A percentile compares a stretch with the other conserved stretches of the same genome.
These are phyloP conservation scores for Ectropis grisescens DNA, from an alignment of 1,140 invertebrate species.

Conservation along the genomic window DNA sequence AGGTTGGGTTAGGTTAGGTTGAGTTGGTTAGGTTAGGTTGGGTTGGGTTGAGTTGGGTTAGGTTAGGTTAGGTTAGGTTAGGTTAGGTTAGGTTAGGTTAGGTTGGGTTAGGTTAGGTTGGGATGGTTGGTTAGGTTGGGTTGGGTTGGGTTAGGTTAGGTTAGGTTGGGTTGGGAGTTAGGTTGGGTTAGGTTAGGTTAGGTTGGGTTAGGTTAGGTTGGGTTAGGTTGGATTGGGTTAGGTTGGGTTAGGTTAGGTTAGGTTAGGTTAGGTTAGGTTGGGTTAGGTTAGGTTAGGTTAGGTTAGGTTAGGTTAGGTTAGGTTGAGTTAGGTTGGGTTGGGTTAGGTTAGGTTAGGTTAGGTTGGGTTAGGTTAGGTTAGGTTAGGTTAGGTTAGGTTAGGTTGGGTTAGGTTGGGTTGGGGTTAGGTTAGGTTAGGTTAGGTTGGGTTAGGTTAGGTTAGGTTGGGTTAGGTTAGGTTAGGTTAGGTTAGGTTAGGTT, in stretches of 20 bases:
- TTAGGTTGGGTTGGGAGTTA: conserved; percentile 16
- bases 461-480: conserved; percentile 27
- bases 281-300: conserved; percentile 28
- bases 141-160: conserved; percentile 29
- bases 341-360: conserved; percentile 22
- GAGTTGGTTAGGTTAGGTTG: conserved; percentile 12
- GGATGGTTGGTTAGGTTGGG: conserved; percentile 33
- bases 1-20: conserved; percentile 16
- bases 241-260: conserved; percentile 11
- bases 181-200: conserved; percentile 5
- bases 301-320: conserved; percentile 27
- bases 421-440: conserved; percentile 31
- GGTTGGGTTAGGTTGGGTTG: conserved; percentile 22
- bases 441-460: conserved; percentile 19
- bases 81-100: too few relatives aligned
- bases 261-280: conserved; percentile 30
- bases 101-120: too few relatives aligned
- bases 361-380: conserved; percentile 30
- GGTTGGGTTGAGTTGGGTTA: conserved; percentile 22
- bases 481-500: conserved; percentile 27
- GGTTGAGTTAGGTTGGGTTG: conserved; percentile 24
- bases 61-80: conserved; percentile 36
- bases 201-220: conserved; percentile 21
- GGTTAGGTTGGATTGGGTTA: conserved; percentile 21
- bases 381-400: conserved; percentile 27